A percentile compares a stretch with the other conserved stretches of the same genome.
These are phyloP conservation scores for Ochotona princeps DNA, from an alignment of 2,113 vertebrate species.

Conservation along the genomic window DNA sequence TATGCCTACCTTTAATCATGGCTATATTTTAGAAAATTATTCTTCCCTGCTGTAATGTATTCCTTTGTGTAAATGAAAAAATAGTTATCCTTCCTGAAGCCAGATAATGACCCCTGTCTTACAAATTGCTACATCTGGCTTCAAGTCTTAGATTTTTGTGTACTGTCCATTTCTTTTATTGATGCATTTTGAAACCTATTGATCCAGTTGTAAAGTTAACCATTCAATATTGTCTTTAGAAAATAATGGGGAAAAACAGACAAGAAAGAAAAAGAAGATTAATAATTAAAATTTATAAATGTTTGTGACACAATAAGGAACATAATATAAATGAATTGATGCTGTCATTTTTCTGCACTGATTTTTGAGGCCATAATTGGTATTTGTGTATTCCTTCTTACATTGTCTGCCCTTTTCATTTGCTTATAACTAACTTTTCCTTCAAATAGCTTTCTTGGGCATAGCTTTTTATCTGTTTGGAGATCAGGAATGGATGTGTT, in stretches of 20 bases:
- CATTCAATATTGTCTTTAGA: neutral
- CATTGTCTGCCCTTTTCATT: neutral
- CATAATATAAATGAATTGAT: neutral
- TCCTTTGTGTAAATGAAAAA: neutral
- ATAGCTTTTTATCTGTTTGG: neutral
- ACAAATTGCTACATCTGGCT: neutral
- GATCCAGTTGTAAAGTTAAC: neutral
- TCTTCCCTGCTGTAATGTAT: neutral
- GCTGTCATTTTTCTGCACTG: neutral
- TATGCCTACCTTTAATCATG: neutral
- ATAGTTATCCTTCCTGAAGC: slow-evolving; percentile 1
- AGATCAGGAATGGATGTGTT: neutral
- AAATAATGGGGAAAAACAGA: neutral
- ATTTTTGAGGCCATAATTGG: neutral
- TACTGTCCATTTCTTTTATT: neutral
- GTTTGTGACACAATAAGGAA: neutral
- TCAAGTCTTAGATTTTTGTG: neutral
- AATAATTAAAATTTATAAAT: neutral
- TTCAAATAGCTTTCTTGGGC: neutral
- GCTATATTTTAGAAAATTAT: neutral
- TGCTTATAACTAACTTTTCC: neutral
- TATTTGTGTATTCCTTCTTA: neutral
- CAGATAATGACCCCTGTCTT: neutral
- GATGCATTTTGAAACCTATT: neutral
- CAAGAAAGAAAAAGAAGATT: neutral